phyloP scores from a whole-genome alignment of 2,888 invertebrate species.

The Hirtodrosophila cameraria region DNA sequence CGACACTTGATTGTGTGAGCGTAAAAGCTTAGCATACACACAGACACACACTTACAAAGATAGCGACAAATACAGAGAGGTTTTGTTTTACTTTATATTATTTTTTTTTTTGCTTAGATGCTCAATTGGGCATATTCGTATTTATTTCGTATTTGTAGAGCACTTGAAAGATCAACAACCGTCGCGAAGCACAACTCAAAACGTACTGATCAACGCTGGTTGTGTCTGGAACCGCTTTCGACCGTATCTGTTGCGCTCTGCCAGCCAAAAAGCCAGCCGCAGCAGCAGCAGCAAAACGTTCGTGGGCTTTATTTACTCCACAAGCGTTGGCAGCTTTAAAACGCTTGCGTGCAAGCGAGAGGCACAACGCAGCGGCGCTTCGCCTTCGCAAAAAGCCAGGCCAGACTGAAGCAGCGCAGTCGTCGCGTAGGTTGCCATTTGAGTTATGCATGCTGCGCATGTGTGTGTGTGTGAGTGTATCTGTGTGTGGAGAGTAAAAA shows the following conservation, averaged over 20 bases:
- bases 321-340: constrained; percentile 45
- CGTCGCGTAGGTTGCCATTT: constrained; percentile 51
- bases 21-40: constrained; percentile 56
- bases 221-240: constrained; percentile 72
- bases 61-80: constrained; percentile 32
- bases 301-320: constrained; percentile 50
- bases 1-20: constrained; percentile 21
- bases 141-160: constrained; percentile 54
- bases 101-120: constrained; percentile 44
- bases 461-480: constrained; percentile 9
- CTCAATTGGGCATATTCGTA: constrained; percentile 57
- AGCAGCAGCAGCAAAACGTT: constrained; percentile 46
- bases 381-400: constrained; percentile 67
- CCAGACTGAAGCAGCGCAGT: constrained; percentile 35
- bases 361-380: constrained; percentile 38
- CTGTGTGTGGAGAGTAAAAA: constrained; percentile 28
- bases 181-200: constrained; percentile 82
- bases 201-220: constrained; percentile 80
- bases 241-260: constrained; percentile 67
- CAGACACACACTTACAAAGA: constrained; percentile 24
- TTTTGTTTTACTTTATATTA: constrained; percentile 11
- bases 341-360: constrained; percentile 65
- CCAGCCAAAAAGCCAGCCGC: constrained; percentile 52
- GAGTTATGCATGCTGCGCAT: constrained; percentile 38
- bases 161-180: constrained; percentile 76